Conservation (phyloP, 2,888 invertebrate species). For the Hypercompe scribonia region DNA sequence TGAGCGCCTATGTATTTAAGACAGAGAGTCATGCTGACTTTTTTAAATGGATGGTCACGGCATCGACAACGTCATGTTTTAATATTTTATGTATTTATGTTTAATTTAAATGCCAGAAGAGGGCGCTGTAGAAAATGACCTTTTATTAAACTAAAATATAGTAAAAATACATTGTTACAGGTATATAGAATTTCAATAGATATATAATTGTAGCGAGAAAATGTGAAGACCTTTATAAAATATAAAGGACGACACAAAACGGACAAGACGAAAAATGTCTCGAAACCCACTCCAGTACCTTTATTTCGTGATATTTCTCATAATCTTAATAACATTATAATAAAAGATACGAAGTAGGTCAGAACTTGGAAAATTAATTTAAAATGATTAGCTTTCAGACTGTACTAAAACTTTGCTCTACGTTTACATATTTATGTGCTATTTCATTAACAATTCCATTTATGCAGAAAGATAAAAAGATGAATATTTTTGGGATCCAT, state of each 20-base stretch:
- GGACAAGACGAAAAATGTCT: slow-evolving; percentile 1
- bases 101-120: not conserved
- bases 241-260: not conserved
- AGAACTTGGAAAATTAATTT: slow-evolving; percentile 46
- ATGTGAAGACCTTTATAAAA: not conserved
- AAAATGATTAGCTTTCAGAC: slow-evolving; percentile 33
- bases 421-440: slow-evolving; percentile 17
- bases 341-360: slow-evolving; percentile 42
- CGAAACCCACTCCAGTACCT: slow-evolving; percentile 4
- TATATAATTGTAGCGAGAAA: not conserved
- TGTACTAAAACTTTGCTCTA: slow-evolving; percentile 28
- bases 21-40: too few species aligned
- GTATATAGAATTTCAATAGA: not conserved
- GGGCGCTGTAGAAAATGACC: not conserved
- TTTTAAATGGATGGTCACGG: too few species aligned
- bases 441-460: slow-evolving; percentile 24
- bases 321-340: slow-evolving; percentile 40
- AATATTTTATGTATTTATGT: too few species aligned
- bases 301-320: slow-evolving; percentile 18
- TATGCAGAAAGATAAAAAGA: not conserved
- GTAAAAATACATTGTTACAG: not conserved
- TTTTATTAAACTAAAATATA: not conserved
- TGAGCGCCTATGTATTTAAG: too few species aligned
- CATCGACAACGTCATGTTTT: too few species aligned
- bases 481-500: not conserved